Base-by-base conservation (phyloP, 30 jellyfish, hydroid and myxozoan species). In the Cassiopea andromeda region DNA sequence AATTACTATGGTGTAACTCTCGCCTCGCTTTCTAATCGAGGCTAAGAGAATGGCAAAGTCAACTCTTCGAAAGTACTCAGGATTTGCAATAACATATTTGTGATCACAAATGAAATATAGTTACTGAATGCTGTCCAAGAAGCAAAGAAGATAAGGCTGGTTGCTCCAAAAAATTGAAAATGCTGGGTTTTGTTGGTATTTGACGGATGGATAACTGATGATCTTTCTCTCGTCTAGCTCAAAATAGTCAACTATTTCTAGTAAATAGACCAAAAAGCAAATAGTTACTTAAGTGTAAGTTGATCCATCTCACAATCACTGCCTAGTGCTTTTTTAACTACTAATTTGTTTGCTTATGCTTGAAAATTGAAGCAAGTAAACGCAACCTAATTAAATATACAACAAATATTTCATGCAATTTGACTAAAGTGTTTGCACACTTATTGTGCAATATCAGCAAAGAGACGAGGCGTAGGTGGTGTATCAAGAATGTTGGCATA, bases 1-100 rank as follows among this genome's bases (percentile, higher is more conserved):
- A 81, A 81, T 81, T 81, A 61, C 66, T 81, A 81, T 81, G 89
- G 89, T 81, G 90, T 81, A 81, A 81, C 81, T 58, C 66, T n/a
- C 43, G 80, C 90, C 90, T 81, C 90, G 69, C 43, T 70, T 70
- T 70, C 79, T 54, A 1, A 0, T 15, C 38, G 79, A 70, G 79
- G 79, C 79, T 64, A 13, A 7, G 15, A 54, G 64, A 54, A 54
- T 54, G 7, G 0, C 7, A 54, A 54, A 54, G 64, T 10, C 0
- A 54, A 10, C 7, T 0, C 64, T 54, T 54, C 12, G 38, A 27
- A 27, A 27, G 0, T 27, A 0, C 38, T 27, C 38, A 27, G 38
- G 38, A 27, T 27, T 27, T 27, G 38, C 0, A 27, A 27, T 27
- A 27, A 0, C 38, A 27, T 27, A 27, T 27, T 27, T 27, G 0